These are phyloP conservation scores for Pseudomyrmex cubaensis DNA, from an alignment of 1,140 invertebrate species.

Conservation along the genomic window DNA sequence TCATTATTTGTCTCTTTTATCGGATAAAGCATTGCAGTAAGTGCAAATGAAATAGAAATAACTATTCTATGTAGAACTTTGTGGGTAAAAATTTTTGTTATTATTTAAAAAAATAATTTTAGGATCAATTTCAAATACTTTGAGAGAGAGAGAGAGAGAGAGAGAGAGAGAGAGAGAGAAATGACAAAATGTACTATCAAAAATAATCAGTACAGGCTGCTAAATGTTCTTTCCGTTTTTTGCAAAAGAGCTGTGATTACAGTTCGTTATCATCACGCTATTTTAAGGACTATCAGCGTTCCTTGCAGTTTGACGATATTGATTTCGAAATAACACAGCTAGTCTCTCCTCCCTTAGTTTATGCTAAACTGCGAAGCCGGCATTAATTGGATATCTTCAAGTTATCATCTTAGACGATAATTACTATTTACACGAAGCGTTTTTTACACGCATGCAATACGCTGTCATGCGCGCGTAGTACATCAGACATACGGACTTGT, in stretches of 20 bases:
- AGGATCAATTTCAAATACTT: too few species aligned
- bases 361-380: slow-evolving; percentile 46
- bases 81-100: neutral
- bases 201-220: too few species aligned
- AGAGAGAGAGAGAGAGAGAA: neutral
- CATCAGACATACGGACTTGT: neutral
- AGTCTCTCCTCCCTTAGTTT: slow-evolving; percentile 45
- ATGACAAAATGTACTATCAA: neutral
- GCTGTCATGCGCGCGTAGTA: slow-evolving; percentile 18
- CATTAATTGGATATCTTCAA: slow-evolving; percentile 57
- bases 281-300: slow-evolving; percentile 42
- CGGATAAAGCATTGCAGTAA: neutral
- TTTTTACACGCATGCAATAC: slow-evolving; percentile 28
- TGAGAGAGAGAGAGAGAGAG: too few species aligned
- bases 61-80: neutral
- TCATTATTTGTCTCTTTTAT: neutral
- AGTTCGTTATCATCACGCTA: slow-evolving; percentile 15
- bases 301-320: slow-evolving; percentile 34
- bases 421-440: slow-evolving; percentile 52
- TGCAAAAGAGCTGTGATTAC: slow-evolving; percentile 6
- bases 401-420: slow-evolving; percentile 48
- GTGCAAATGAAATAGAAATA: slow-evolving; percentile 10
- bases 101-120: too few species aligned
- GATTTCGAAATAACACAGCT: slow-evolving; percentile 36
- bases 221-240: neutral